Conservation (phyloP, 92 coral and sea anemone species). For the Diadumene lineata region DNA sequence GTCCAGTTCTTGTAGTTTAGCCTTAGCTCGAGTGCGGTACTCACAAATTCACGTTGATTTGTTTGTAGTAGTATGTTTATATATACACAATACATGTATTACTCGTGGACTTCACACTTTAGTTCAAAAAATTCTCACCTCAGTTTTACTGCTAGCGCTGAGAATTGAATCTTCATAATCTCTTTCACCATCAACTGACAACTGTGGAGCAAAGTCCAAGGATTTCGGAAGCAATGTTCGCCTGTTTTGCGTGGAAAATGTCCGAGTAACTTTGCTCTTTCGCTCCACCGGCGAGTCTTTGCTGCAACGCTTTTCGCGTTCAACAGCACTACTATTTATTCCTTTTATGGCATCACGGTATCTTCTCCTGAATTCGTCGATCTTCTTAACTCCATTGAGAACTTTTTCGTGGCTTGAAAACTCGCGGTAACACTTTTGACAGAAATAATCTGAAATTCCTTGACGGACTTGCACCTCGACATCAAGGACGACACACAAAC, state of each 20-base stretch:
- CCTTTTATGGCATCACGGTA: neutral
- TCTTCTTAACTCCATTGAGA: neutral
- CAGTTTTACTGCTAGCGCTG: neutral
- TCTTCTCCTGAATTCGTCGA: neutral
- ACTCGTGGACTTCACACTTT: neutral
- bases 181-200: neutral
- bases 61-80: neutral
- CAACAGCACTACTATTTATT: neutral
- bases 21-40: neutral
- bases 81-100: neutral
- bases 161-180: neutral
- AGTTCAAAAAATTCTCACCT: neutral
- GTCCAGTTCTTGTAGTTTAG: too few relatives aligned
- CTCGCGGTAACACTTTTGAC: conserved; percentile 7
- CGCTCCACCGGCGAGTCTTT: neutral
- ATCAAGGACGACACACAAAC: neutral
- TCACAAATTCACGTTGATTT: neutral
- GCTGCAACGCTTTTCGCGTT: conserved; percentile 4
- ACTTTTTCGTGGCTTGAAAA: neutral
- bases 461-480: conserved; percentile 5
- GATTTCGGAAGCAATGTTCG: neutral
- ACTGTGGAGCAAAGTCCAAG: neutral
- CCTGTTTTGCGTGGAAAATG: neutral
- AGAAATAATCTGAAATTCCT: conserved; percentile 8
- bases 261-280: neutral